Conservation (phyloP, 2,888 invertebrate species). For the Halictus ligatus region DNA sequence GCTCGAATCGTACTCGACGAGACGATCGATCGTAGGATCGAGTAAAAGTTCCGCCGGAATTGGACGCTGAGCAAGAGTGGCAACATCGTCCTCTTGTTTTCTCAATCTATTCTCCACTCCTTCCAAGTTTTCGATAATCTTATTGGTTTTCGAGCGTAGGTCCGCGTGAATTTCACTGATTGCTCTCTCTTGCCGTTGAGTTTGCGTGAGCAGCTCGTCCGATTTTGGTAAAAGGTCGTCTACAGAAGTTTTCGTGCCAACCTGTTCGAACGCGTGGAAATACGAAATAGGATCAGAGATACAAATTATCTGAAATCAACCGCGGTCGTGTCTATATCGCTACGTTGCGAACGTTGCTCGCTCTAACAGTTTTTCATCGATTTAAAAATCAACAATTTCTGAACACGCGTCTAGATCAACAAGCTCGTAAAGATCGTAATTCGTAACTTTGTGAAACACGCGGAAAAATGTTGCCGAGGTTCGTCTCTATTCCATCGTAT, state of each 20-base stretch:
- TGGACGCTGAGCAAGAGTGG: conserved; percentile 91
- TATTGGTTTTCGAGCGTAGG: conserved; percentile 92
- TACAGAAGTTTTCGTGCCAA: conserved; percentile 94
- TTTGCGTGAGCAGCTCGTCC: conserved; percentile 93
- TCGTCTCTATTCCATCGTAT: not conserved
- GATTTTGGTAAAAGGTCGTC: conserved; percentile 95
- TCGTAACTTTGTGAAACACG: not conserved
- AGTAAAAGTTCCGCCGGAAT: conserved; percentile 90
- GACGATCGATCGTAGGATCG: conserved; percentile 91
- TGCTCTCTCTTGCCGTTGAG: conserved; percentile 93
- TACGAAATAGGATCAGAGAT: not conserved
- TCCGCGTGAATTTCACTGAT: conserved; percentile 95
- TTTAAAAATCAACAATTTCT: not conserved
- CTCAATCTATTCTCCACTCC: conserved; percentile 93
- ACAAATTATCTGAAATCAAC: not conserved
- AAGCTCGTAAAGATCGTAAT: not conserved
- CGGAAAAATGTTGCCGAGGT: not conserved
- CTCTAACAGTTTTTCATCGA: not conserved
- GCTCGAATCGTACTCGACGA: conserved; percentile 92
- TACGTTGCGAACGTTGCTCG: not conserved
- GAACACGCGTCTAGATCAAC: not conserved
- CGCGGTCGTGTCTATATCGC: not conserved
- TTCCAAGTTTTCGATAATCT: conserved; percentile 94
- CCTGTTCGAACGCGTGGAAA: conserved; percentile 57
- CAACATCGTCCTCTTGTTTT: conserved; percentile 94